Evolutionary conservation across 2,888 invertebrate genomes (phyloP), one percentile per base, ranked within the genome.

Genomic region (Ethmia dodecea): DNA sequence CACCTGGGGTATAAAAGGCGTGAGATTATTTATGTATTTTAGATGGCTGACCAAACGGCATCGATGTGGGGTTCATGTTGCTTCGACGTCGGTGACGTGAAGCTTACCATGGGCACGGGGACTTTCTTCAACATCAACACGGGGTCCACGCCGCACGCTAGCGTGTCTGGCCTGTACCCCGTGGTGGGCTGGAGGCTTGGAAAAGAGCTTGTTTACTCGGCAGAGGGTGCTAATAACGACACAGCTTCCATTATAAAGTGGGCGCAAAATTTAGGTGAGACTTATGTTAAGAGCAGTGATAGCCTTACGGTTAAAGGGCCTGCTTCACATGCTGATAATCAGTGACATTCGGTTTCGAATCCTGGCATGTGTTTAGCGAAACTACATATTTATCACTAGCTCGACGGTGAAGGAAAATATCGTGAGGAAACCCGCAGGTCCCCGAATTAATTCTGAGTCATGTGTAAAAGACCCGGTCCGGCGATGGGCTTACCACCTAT

Each of bases 31-130:
- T 8, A 28, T 33, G 27, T 37, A 24, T 31, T 56, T 9, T 59
- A 93, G 93, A 90, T 94, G 88, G 93, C 94, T 9, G 95, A 98
- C 68, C 96, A 97, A 75, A 92, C 95, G 2, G 94, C 97, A 0
- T 94, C 97, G 1, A 89, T 95, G 84, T 95, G 94, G 88, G 97
- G 97, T 3, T 93, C 94, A 0, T 93, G 94, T 42, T 94, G 95
- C 57, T 94, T 94, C 60, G 73, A 89, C 2, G 77, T 88, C 0
- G 94, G 94, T 14, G 93, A 94, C 62, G 88, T 95, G 1, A 97
- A 97, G 65, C 81, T 97, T 2, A 97, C 97, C 0, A 88, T 98
- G 83, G 97, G 97, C 0, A 98, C 97, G 0, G 98, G 98, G 0
- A 93, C 94, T 0, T 98, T 98, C 75, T 77, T 97, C 27, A 91